Evolutionary conservation across 2,888 invertebrate genomes (phyloP).

Genomic region (Periphyllus acericola): DNA sequence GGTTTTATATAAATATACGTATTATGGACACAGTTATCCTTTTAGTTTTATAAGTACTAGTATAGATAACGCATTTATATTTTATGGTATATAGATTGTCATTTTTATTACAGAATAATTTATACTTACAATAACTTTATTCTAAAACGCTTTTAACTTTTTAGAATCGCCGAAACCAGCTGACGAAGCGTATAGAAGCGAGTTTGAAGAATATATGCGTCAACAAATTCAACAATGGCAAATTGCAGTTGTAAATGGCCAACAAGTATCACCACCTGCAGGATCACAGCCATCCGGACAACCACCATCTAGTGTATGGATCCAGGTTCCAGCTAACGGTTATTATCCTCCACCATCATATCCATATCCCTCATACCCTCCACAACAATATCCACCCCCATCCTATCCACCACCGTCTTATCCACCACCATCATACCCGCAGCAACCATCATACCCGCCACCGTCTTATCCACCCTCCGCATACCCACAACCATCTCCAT

Average conservation of each 20-base stretch:
- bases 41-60: conserved; percentile 19
- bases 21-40: background rate
- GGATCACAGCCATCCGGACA: conserved; percentile 60
- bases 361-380: conserved; percentile 53
- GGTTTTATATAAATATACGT: background rate
- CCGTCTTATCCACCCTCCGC: conserved; percentile 54
- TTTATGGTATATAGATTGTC: background rate
- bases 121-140: background rate
- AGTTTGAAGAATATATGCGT: conserved; percentile 63
- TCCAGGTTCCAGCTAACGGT: conserved; percentile 62
- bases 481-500: conserved; percentile 54
- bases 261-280: conserved; percentile 43
- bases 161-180: conserved; percentile 52
- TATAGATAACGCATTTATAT: conserved; percentile 21
- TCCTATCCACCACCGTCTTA: conserved; percentile 61
- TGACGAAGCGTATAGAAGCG: conserved; percentile 51
- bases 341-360: conserved; percentile 63
- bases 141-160: conserved; percentile 16
- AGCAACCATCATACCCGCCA: conserved; percentile 60
- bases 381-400: conserved; percentile 55
- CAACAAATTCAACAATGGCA: conserved; percentile 65
- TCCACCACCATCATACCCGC: conserved; percentile 61
- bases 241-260: conserved; percentile 63
- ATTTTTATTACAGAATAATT: conserved; percentile 12
- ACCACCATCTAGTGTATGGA: conserved; percentile 62